Evolutionary conservation across 2,797 vertebrate species (phyloP), one percentile per base, ranked within the genome.

Genomic region (Tinamus major): DNA sequence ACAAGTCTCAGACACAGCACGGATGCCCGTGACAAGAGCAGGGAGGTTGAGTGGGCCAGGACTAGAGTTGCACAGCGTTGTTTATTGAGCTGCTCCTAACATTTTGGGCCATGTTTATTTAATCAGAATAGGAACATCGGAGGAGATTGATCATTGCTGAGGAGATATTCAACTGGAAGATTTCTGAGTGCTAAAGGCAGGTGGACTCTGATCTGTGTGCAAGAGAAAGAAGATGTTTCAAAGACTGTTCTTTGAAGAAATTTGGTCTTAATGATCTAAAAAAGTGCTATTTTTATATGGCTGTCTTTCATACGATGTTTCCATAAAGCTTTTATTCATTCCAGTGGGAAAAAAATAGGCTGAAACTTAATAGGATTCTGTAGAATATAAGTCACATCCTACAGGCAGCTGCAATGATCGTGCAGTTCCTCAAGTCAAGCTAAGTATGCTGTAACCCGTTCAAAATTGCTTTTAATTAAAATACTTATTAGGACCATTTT

Each of bases 391-490:
- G 4, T 42, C 63, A 48, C 6, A 8, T 9, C 23, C 48, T 53
- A 44, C 5, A 70, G 42, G 21, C 35, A 89, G 27, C n/a, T 79
- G 33, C 62, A 87, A 11, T 26, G 18, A 74, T 51, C 31, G 35
- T 7, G 8, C 5, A 24, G 76, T 82, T 68, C 61, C 26, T 89
- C 46, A 72, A 83, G 26, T 79, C 56, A 83, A 87, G 31, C 2
- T 65, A 69, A 85, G 67, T 6, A 80, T 2, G 3, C 31, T 21
- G 42, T 31, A n/a, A 91, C n/a, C 42, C 42, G 24, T 35, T 16
- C 76, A 85, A 86, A 81, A 76, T 26, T 84, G 23, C 11, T 79
- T 90, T 63, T 58, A 91, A 92, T 81, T 87, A 53, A 89, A 79
- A 48, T 31, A 37, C 15, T 69, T 65, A 19, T 15, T 3, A 3